Evolutionary conservation across 2,797 vertebrate species (phyloP).

Genomic region (Dermochelys coriacea): DNA sequence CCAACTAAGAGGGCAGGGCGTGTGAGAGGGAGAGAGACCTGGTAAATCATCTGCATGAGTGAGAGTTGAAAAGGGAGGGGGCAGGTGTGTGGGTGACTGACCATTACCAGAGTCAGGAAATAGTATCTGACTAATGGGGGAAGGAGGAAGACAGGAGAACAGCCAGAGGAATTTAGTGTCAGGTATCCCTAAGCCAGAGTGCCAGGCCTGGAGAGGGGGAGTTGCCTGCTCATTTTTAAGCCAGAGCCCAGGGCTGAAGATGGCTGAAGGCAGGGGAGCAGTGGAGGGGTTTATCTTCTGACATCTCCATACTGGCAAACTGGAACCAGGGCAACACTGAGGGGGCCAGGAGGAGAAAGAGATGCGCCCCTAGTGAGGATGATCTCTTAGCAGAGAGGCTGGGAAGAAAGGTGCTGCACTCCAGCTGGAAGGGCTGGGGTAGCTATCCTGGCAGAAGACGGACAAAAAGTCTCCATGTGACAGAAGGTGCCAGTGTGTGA

Average conservation of each 20-base stretch:
- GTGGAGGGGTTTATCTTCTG: not conserved
- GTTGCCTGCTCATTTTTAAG: not conserved
- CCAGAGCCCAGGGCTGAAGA: not conserved
- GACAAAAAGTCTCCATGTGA: not conserved
- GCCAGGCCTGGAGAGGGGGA: not conserved
- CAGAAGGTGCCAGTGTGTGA: not conserved
- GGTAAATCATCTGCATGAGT: not conserved
- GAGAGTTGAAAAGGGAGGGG: not conserved
- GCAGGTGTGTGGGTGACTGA: not conserved
- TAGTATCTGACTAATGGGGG: not conserved
- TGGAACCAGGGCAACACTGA: not conserved
- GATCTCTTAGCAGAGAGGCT: not conserved
- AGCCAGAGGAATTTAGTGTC: not conserved
- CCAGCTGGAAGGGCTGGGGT: not conserved
- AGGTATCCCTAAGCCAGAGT: not conserved
- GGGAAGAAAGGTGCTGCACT: not conserved
- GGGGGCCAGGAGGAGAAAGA: not conserved
- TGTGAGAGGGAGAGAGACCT: not conserved
- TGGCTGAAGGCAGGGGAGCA: not conserved
- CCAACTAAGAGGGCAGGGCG: not conserved
- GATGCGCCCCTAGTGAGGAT: not conserved
- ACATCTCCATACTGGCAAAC: not conserved
- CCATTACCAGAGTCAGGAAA: not conserved
- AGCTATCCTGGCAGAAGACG: not conserved
- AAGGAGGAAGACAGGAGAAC: not conserved